Base-by-base conservation (phyloP, 2,797 vertebrate species). In the Phalanger gymnotis region DNA sequence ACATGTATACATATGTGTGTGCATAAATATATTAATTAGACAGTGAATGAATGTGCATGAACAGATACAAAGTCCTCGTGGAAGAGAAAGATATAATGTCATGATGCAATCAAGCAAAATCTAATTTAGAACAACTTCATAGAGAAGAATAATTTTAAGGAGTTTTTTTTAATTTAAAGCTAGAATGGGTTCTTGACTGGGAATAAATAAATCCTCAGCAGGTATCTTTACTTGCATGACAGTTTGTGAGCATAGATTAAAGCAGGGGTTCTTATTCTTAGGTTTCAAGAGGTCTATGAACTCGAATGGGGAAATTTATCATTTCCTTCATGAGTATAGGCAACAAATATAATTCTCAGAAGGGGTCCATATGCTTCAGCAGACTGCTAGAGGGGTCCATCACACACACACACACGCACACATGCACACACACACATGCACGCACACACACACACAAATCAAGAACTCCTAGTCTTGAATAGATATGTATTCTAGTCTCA, bases 41-140 rank as follows among this genome's bases (percentile, higher is more conserved):
- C 53, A n/a, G 34, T 54, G 56, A 95, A 93, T 97, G 92, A 81
- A 95, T 97, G 53, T 94, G 92, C 61, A 96, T 58, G 91, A 94
- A 31, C n/a, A 92, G 96, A 56, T 94, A 54, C 40, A 95, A 94
- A 34, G 90, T 2, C 40, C 19, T 47, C 3, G 2, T 92, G 90
- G 53, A 73, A 91, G 94, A 96, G 53, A 95, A 96, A 96, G 58
- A 47, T 30, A 87, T 87, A 51, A 87, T 87, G 40, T 87, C 73
- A 87, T 87, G 73, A 47, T 87, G 73, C 40, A 87, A 87, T 87
- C 73, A 87, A 87, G 73, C 40, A 47, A 47, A 87, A 87, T 87
- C 73, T 47, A 87, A 87, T 47, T 47, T 87, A 87, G 40, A 87
- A 87, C 73, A 87, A 87, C 25, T 87, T 87, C 73, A 87, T 27